phyloP scores from a whole-genome alignment of 2,113 vertebrate genomes.

The Indicator maculatus region DNA sequence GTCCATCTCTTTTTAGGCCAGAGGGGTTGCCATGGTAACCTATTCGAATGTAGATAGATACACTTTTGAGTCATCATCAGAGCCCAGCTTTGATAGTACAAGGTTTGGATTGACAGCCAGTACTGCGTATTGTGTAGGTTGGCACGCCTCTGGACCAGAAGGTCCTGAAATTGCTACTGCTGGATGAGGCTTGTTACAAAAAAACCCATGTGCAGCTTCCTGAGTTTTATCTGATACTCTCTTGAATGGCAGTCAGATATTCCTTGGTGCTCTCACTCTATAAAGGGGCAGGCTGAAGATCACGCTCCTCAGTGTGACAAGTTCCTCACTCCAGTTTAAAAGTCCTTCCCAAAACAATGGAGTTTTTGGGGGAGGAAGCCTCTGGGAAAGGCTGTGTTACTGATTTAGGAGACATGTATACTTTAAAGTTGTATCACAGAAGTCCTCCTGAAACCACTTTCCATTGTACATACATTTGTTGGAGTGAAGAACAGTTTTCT shows the following conservation, averaged over 20 bases:
- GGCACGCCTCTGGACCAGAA: conserved; percentile 64
- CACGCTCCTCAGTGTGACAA: not conserved
- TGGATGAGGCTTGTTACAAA: not conserved
- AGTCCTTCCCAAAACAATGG: not conserved
- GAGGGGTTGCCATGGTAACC: conserved; percentile 55
- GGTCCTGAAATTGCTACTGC: conserved; percentile 42
- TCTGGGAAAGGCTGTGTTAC: not conserved
- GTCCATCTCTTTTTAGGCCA: conserved; percentile 68
- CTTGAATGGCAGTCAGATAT: not conserved
- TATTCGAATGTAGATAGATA: conserved; percentile 27
- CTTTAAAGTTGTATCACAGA: not conserved
- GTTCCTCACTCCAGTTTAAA: not conserved
- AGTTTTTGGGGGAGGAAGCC: not conserved
- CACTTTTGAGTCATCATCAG: conserved; percentile 50
- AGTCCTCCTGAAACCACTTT: not conserved
- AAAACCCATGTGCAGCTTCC: not conserved
- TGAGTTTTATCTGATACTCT: not conserved
- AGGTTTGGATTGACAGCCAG: conserved; percentile 46
- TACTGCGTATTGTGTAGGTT: conserved; percentile 40
- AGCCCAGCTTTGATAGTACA: conserved; percentile 10
- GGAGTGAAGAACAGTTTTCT: not conserved
- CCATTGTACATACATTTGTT: not conserved
- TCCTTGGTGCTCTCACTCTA: not conserved
- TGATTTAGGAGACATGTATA: not conserved
- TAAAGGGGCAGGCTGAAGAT: not conserved